Base-by-base conservation (phyloP, 2,888 invertebrate genomes). In the Dorcus parallelipipedus region DNA sequence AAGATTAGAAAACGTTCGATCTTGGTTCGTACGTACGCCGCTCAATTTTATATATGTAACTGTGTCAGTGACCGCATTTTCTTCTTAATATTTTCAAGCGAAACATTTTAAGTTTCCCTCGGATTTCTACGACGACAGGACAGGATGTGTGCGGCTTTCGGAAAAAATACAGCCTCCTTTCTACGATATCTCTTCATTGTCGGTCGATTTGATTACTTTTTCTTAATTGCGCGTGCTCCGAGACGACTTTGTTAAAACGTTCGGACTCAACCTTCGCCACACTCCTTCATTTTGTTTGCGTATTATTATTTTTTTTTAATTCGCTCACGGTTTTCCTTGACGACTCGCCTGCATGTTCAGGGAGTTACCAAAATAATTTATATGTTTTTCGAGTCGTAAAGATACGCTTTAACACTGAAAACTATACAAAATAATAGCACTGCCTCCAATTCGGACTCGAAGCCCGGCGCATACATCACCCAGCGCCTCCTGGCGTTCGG, bases 61-160 rank as follows among this genome's bases (percentile, higher is more conserved):
- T 38, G 40, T 26, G 51, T 51, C 51, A 38, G 9, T 38, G 51
- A 51, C 51, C 51, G 51, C 51, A 51, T 51, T 51, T 39, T 51
- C 51, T 51, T 51, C 38, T 51, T 51, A 14, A 39, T 51, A 14
- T 51, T 51, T 14, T 9, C 39, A 51, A 14, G n/a, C 14, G 26
- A 38, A n/a, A 9, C 39, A 51, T 51, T 51, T 51, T 20, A 39
- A 51, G 45, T 51, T 51, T 51, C 20, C 39, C 39, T 38, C 10
- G 39, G 38, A 51, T 51, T 51, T 38, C 51, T 51, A 33, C 9
- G 4, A 14, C 42, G 26, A 33, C 26, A 20, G 42, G 45, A 10
- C 23, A 10, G 45, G 45, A 45, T 45, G 45, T 17, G 26, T 7
- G 26, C 26, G 26, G 45, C 45, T 45, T 45, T 45, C 45, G 17